Conservation (phyloP, 2,888 invertebrate species). For the Hetaerina titia region DNA sequence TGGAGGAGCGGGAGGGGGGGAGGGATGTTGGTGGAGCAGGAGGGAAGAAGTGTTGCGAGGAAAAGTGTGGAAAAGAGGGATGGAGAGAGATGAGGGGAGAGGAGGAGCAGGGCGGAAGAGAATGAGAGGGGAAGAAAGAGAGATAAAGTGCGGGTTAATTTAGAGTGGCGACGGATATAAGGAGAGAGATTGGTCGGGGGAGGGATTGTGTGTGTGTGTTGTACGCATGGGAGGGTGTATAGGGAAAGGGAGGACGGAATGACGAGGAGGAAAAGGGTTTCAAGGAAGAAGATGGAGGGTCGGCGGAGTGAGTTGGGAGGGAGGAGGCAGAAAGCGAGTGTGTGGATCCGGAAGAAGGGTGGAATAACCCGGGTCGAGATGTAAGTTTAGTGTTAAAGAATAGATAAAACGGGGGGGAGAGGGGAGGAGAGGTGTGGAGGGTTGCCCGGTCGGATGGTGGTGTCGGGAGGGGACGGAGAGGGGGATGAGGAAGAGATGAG, state of each 20-base stretch:
- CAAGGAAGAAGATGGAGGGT: not conserved
- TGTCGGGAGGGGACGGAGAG: not conserved
- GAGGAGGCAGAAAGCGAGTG: not conserved
- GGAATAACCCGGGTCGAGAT: not conserved
- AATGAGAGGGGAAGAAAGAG: not conserved
- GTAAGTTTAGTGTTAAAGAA: too few relatives aligned
- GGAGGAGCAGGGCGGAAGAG: conserved; percentile 34
- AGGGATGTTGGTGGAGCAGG: conserved; percentile 68
- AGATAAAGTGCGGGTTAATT: conserved; percentile 58
- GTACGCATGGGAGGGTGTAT: not conserved
- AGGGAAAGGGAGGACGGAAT: not conserved
- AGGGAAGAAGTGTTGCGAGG: conserved; percentile 65
- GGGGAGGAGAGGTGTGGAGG: not conserved
- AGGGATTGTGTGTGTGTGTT: not conserved
- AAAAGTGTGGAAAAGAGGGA: conserved; percentile 29
- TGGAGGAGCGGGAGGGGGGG: conserved; percentile 22
- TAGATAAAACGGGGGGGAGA: too few relatives aligned
- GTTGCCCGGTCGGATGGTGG: not conserved
- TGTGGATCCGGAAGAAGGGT: not conserved
- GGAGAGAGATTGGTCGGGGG: not conserved
- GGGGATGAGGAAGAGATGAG: not conserved
- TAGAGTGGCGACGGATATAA: conserved; percentile 31
- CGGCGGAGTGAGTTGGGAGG: not conserved
- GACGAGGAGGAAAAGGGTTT: not conserved
- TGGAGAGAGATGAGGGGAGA: conserved; percentile 62